These are phyloP conservation scores for Gibbula magus DNA, from an alignment of 2,888 invertebrate genomes.

Conservation along the genomic window DNA sequence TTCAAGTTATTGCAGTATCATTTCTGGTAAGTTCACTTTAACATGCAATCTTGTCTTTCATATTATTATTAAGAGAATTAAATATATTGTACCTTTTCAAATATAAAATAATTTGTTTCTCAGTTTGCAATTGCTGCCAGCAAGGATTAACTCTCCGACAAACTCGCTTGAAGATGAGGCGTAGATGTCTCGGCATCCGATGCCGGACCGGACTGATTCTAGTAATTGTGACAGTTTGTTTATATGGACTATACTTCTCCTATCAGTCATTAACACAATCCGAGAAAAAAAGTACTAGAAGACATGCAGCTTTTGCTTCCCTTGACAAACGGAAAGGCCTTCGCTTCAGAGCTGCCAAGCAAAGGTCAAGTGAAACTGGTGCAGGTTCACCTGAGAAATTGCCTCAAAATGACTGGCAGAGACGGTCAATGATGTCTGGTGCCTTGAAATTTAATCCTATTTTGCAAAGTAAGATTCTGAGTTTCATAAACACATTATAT, in stretches of 20 bases:
- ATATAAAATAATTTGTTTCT: too few relatives aligned
- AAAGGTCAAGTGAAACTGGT: not conserved
- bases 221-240: slow-evolving; percentile 26
- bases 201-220: slow-evolving; percentile 25
- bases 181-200: slow-evolving; percentile 28
- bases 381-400: not conserved
- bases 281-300: not conserved
- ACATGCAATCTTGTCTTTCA: too few relatives aligned
- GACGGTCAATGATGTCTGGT: not conserved
- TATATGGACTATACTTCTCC: slow-evolving; percentile 31
- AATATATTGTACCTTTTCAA: too few relatives aligned
- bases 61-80: too few relatives aligned
- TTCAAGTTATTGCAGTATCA: too few relatives aligned
- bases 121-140: too few relatives aligned
- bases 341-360: slow-evolving; percentile 24
- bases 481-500: slow-evolving; percentile 32
- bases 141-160: not conserved
- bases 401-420: not conserved
- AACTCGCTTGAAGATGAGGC: slow-evolving; percentile 14
- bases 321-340: slow-evolving; percentile 26
- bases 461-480: slow-evolving; percentile 19
- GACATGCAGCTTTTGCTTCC: slow-evolving; percentile 20
- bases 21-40: too few relatives aligned
- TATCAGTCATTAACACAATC: slow-evolving; percentile 31
- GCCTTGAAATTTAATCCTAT: not conserved